Base-by-base conservation (phyloP, 2,113 vertebrate genomes). In the Lasiurus cinereus region DNA sequence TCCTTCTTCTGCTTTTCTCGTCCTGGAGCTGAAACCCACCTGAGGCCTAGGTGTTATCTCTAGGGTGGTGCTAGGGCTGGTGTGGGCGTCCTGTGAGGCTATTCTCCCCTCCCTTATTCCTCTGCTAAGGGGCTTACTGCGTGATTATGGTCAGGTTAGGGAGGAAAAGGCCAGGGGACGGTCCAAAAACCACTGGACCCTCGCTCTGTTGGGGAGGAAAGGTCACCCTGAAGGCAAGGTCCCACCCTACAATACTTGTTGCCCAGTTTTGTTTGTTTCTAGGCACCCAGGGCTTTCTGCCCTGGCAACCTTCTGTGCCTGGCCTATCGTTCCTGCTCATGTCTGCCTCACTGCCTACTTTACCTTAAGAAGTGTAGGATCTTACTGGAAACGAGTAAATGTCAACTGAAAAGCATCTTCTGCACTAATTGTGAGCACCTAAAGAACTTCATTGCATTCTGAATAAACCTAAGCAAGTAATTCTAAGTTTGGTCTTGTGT, bases 401-500 rank as follows among this genome's bases (percentile, higher is more conserved):
- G 36, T 72, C 59, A 8, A 78, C 4, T 80, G 64, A 91, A 94
- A 93, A 56, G 33, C 67, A 88, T 64, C 36, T 70, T 36, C 74
- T 78, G 74, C 19, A 15, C 83, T 62, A 24, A 78, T 69, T 54
- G 24, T 67, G 31, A 72, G 29, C 62, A 87, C 22, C 43, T 74
- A 52, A 83, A 83, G 74, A 62, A 27, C 59, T 89, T 27, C 83
- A 4, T 82, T 94, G 52, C 31, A 67, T 86, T 88, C 46, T 46
- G 22, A 88, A 11, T 88, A 74, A 74, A 59, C 11, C 43, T 54
- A 6, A 84, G 43, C 43, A 84, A 88, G 36, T 24, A 73, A 74
- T 90, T 94, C 15, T 66, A 92, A 84, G 50, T 59, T 83, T 66
- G 50, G n/a, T 85, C 33, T 69, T 77, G 4, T 66, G 67, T 69